Evolutionary conservation across 1,140 invertebrate species (phyloP).

Genomic region (Drosophila lacteicornis): DNA sequence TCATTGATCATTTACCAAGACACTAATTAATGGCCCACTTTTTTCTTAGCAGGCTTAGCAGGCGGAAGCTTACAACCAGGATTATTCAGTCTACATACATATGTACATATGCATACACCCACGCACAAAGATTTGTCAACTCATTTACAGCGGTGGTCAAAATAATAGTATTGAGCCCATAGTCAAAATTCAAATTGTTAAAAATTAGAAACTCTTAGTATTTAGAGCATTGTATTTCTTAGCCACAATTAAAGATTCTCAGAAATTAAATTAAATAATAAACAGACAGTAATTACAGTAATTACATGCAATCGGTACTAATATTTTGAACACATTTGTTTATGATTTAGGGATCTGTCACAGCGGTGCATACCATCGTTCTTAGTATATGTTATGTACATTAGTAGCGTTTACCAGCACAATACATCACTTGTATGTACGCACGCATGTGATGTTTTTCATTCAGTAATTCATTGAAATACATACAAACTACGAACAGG

Average conservation of each 20-base stretch:
- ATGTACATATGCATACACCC: conserved; percentile 11
- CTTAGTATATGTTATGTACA: conserved; percentile 13
- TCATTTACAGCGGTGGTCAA: background rate
- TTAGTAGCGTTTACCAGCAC: conserved; percentile 9
- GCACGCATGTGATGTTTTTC: conserved; percentile 1
- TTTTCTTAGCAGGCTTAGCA: conserved; percentile 8
- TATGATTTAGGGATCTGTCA: background rate
- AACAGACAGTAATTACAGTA: background rate
- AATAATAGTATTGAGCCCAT: background rate
- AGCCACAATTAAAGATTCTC: background rate
- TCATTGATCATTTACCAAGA: conserved; percentile 12
- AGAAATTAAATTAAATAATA: background rate
- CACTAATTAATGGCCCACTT: conserved; percentile 12
- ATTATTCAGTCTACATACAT: conserved; percentile 1
- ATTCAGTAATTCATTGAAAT: background rate
- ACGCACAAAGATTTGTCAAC: background rate
- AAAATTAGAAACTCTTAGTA: background rate
- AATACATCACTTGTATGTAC: conserved; percentile 4
- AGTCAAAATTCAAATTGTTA: background rate
- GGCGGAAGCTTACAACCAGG: background rate
- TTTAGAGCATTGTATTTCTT: background rate
- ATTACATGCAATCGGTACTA: background rate
- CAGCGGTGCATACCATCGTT: conserved; percentile 6
- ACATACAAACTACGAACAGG: background rate
- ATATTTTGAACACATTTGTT: conserved; percentile 8